Conservation (phyloP, 2,113 vertebrate species). For the Eurypyga helias region DNA sequence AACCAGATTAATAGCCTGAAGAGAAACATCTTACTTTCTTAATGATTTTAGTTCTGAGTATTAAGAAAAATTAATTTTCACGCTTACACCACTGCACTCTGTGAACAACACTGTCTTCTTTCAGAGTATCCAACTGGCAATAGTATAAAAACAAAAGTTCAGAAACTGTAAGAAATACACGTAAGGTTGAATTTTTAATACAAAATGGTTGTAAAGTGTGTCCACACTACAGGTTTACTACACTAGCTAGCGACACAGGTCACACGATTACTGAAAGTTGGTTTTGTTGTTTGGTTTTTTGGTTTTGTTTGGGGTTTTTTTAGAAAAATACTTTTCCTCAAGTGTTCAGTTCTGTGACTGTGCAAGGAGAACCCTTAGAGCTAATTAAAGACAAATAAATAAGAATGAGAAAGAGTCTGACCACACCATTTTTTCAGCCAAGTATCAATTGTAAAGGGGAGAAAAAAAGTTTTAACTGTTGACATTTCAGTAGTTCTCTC, state of each 20-base stretch:
- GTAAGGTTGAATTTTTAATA: background rate
- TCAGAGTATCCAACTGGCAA: too few species aligned
- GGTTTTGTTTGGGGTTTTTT: too few species aligned
- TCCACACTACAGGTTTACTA: background rate
- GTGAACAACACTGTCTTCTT: too few species aligned
- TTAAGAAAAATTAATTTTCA: background rate
- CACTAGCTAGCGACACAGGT: background rate
- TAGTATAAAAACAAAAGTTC: too few species aligned
- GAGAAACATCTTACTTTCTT: background rate
- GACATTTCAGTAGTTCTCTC: background rate
- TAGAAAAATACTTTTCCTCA: background rate
- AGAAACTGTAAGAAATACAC: background rate
- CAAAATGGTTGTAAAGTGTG: background rate
- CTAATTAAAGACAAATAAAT: background rate
- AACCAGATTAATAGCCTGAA: background rate
- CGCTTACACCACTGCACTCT: fast-evolving
- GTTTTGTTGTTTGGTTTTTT: too few species aligned
- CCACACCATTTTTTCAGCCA: background rate
- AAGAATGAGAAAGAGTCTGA: background rate
- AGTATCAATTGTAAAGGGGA: background rate
- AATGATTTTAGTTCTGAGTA: background rate
- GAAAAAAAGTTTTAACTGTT: background rate
- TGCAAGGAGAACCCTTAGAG: background rate
- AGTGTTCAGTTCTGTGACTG: background rate
- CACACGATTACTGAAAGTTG: background rate